A percentile compares a stretch with the other conserved stretches of the same genome.
These are phyloP conservation scores for Sphenodon punctatus DNA, from an alignment of 2,797 vertebrate species.

Conservation along the genomic window DNA sequence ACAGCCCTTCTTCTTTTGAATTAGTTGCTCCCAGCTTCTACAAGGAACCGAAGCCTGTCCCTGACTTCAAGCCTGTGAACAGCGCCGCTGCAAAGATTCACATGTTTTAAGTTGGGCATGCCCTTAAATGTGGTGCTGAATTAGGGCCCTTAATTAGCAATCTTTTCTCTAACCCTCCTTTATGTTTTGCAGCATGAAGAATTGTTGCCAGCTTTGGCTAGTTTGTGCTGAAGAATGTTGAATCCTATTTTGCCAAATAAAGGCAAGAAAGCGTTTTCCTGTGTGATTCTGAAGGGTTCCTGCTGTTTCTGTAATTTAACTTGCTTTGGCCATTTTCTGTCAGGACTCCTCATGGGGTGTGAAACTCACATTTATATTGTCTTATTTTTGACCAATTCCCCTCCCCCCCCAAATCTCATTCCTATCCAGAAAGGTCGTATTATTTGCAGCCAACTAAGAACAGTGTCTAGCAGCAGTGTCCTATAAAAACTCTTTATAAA, in stretches of 20 bases:
- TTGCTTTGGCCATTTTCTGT: neutral
- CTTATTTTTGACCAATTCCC: neutral
- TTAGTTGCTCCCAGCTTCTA: neutral
- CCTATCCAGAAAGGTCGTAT: neutral
- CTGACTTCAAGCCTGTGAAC: constrained; percentile 16
- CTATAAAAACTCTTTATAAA: neutral
- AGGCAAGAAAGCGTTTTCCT: constrained; percentile 56
- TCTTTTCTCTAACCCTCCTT: constrained; percentile 38
- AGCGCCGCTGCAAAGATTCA: constrained; percentile 30
- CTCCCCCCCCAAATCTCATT: neutral
- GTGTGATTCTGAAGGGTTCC: constrained; percentile 54
- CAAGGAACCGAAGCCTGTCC: constrained; percentile 53
- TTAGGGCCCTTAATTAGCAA: constrained; percentile 63
- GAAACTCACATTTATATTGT: neutral
- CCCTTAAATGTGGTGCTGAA: constrained; percentile 28
- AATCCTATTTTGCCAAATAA: constrained; percentile 66
- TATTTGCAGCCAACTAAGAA: neutral
- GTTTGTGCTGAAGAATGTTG: constrained; percentile 56
- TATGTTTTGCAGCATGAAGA: constrained; percentile 49
- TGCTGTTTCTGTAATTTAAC: neutral
- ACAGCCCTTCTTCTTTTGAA: constrained; percentile 17
- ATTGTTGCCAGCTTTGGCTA: constrained; percentile 36
- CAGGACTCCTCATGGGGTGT: neutral
- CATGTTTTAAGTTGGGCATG: constrained; percentile 36
- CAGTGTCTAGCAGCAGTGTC: neutral